Evolutionary conservation across 2,797 vertebrate species (phyloP).

Genomic region (Phoeniculus purpureus): DNA sequence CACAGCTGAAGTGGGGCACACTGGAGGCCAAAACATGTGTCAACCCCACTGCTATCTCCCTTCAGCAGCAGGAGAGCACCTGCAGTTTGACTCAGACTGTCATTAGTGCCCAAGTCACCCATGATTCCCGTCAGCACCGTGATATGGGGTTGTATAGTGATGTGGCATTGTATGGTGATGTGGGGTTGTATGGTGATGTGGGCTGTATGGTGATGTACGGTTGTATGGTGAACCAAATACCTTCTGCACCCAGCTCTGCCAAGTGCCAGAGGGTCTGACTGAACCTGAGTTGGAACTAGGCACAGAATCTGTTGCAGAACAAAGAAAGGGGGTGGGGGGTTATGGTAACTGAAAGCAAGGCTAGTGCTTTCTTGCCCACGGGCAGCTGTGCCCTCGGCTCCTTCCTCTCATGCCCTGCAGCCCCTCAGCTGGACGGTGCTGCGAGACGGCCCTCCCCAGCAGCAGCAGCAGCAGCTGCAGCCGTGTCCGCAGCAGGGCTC

Average conservation of each 20-base stretch:
- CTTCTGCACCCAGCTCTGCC: neutral
- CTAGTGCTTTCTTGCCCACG: neutral
- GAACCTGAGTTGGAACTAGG: neutral
- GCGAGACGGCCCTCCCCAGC: neutral
- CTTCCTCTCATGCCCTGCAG: neutral
- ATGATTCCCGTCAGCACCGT: neutral
- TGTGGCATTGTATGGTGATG: neutral
- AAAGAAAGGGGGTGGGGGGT: neutral
- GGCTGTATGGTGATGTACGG: neutral
- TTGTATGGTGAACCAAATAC: rapidly evolving
- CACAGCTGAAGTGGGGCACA: neutral
- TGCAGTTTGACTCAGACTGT: neutral
- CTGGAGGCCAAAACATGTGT: neutral
- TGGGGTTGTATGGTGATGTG: rapidly evolving
- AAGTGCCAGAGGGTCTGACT: neutral
- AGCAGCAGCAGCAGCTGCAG: neutral
- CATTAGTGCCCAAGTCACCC: neutral
- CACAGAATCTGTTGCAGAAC: neutral
- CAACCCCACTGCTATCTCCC: neutral
- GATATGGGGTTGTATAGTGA: too few relatives aligned
- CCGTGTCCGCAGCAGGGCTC: neutral
- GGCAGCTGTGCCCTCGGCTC: neutral
- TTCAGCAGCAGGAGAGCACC: neutral
- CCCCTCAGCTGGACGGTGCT: neutral
- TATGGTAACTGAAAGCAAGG: neutral